Conservation (phyloP, 2,888 invertebrate species). For the Ornithoptera alexandrae region DNA sequence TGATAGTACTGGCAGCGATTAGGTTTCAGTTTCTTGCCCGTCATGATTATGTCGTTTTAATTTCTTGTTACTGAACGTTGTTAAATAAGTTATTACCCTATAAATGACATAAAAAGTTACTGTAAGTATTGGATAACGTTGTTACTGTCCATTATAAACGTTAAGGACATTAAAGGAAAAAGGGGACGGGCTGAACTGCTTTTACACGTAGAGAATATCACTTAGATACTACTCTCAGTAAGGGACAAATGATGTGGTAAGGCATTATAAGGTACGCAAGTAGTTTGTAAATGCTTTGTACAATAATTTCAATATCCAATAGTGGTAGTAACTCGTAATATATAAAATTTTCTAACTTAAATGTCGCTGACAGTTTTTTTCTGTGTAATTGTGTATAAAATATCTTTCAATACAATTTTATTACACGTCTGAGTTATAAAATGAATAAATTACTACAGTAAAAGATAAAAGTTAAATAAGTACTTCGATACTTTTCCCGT, state of each 20-base stretch:
- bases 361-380: background rate
- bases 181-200: background rate
- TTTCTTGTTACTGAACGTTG: background rate
- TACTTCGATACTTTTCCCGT: conserved; percentile 22
- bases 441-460: conserved; percentile 14
- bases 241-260: background rate
- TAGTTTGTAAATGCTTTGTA: background rate
- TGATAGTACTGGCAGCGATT: conserved; percentile 2
- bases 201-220: background rate
- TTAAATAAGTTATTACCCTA: background rate
- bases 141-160: background rate
- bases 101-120: background rate
- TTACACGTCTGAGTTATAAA: background rate
- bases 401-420: background rate
- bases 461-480: conserved; percentile 26
- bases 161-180: background rate
- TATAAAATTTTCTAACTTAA: background rate
- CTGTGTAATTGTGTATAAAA: background rate
- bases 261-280: background rate
- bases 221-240: background rate
- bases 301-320: background rate
- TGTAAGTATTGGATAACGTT: background rate
- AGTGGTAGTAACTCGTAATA: background rate
- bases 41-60: background rate
- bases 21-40: conserved; percentile 3